Percentiles rank a stretch among this genome's conserved stretches.
Evolutionary conservation across 2,888 invertebrate genomes (phyloP).

Genomic region (Mythimna impura): DNA sequence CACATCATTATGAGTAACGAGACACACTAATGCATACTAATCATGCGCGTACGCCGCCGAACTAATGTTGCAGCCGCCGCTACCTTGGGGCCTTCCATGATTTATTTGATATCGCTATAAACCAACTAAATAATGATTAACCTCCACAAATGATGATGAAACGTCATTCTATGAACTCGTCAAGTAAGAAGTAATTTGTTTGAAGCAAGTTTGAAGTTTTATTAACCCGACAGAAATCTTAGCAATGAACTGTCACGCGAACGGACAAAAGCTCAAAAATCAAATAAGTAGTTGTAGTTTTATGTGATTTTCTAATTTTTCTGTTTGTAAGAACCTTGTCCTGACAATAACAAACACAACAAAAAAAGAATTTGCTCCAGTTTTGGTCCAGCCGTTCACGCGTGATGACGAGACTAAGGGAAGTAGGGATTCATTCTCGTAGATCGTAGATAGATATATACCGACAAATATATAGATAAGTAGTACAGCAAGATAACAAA

Average conservation of each 20-base stretch:
- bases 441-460: too few relatives aligned
- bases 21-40: conserved; percentile 73
- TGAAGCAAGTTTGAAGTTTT: too few relatives aligned
- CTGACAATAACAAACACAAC: too few relatives aligned
- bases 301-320: too few relatives aligned
- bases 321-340: too few relatives aligned
- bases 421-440: too few relatives aligned
- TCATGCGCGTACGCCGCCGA: conserved; percentile 60
- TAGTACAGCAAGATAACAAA: neutral
- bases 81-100: conserved; percentile 66
- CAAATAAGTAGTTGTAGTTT: too few relatives aligned
- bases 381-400: too few relatives aligned
- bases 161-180: conserved; percentile 29
- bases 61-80: conserved; percentile 50
- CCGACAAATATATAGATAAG: neutral
- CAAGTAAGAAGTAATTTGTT: conserved; percentile 23
- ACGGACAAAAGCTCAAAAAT: too few relatives aligned
- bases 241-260: too few relatives aligned
- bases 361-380: too few relatives aligned
- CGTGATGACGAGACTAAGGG: too few relatives aligned
- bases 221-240: neutral
- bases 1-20: conserved; percentile 74
- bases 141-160: conserved; percentile 48
- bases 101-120: conserved; percentile 68
- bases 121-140: conserved; percentile 63